Evolutionary conservation across 2,888 invertebrate genomes (phyloP).

Genomic region (Protophormia terraenovae): DNA sequence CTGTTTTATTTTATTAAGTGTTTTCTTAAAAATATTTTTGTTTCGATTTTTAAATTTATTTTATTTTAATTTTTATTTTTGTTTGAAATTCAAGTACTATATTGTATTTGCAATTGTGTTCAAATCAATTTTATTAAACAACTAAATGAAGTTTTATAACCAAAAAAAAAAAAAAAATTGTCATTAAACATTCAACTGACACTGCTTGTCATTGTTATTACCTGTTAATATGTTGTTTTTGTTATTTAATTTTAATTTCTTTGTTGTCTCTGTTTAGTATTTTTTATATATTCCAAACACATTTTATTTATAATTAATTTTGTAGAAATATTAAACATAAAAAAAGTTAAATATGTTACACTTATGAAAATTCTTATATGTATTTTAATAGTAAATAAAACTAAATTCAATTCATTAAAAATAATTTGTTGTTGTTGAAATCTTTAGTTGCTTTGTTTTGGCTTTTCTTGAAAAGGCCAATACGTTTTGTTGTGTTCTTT

Average conservation of each 20-base stretch:
- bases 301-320: slow-evolving; percentile 18
- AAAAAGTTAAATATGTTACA: slow-evolving; percentile 38
- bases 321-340: background rate
- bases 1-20: background rate
- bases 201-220: slow-evolving; percentile 38
- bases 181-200: slow-evolving; percentile 59
- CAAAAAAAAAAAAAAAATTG: slow-evolving; percentile 19
- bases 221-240: background rate
- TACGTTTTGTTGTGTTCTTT: background rate
- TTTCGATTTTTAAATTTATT: background rate
- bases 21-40: too few species aligned
- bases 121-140: background rate
- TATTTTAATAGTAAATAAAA: background rate
- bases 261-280: slow-evolving; percentile 39
- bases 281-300: slow-evolving; percentile 43
- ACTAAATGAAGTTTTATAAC: slow-evolving; percentile 23
- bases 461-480: too few species aligned
- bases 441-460: too few species aligned
- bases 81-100: background rate
- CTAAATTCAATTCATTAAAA: too few species aligned
- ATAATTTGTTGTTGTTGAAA: too few species aligned
- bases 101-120: background rate
- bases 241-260: slow-evolving; percentile 10
- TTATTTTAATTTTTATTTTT: slow-evolving; percentile 1
- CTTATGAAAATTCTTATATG: slow-evolving; percentile 20